These are phyloP conservation scores for Antennarius striatus DNA, from an alignment of 2,113 vertebrate species.

Conservation along the genomic window DNA sequence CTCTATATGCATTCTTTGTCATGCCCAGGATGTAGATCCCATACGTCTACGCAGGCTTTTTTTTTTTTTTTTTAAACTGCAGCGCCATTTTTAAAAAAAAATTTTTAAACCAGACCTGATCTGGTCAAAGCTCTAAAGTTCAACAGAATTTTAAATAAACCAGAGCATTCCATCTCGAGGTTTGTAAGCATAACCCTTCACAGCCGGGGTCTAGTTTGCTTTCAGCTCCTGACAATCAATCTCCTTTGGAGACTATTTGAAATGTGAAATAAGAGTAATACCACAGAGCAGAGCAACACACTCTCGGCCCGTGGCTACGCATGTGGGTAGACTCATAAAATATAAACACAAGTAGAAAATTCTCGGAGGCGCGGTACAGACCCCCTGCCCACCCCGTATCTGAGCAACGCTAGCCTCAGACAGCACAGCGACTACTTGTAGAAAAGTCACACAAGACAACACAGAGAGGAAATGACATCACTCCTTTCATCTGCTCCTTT, in stretches of 20 bases:
- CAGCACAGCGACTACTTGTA: no score
- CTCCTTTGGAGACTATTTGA: slow-evolving; percentile 19
- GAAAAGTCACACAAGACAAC: no score
- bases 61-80: background rate
- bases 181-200: slow-evolving; percentile 16
- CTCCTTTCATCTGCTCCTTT: no score
- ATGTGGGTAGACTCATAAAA: slow-evolving; percentile 26
- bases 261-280: slow-evolving; percentile 44
- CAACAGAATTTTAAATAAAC: slow-evolving; percentile 36
- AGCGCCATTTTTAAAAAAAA: slow-evolving; percentile 5
- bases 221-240: slow-evolving; percentile 35
- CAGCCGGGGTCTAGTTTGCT: slow-evolving; percentile 21
- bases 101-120: slow-evolving; percentile 9
- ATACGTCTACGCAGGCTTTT: no score
- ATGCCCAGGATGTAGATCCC: no score
- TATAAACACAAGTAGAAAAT: slow-evolving; percentile 21
- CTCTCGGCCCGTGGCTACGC: slow-evolving; percentile 35
- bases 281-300: slow-evolving; percentile 36
- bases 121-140: slow-evolving; percentile 27
- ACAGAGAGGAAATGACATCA: no score
- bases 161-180: slow-evolving; percentile 23
- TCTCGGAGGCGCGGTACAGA: slow-evolving; percentile 21
- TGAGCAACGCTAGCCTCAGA: no score
- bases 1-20: background rate
- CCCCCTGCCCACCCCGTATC: no score